These are phyloP conservation scores for Callinectes sapidus DNA, from an alignment of 2,888 invertebrate species.

Conservation along the genomic window DNA sequence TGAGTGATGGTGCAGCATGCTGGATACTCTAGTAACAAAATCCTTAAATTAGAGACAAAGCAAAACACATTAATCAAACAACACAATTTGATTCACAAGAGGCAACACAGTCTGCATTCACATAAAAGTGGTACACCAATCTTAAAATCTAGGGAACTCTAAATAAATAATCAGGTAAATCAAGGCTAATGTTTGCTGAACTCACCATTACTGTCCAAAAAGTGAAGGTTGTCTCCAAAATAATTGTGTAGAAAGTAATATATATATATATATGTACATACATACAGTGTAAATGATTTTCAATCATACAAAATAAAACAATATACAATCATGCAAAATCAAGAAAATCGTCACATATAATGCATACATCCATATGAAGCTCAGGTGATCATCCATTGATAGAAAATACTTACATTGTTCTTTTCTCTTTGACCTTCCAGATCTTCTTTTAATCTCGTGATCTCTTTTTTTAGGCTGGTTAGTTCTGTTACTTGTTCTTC, in stretches of 20 bases:
- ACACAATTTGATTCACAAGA: not conserved
- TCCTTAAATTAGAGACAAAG: not conserved
- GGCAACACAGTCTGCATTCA: slow-evolving; percentile 11
- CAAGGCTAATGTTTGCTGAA: not conserved
- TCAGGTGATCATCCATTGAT: not conserved
- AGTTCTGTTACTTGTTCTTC: slow-evolving; percentile 61
- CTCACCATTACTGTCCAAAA: slow-evolving; percentile 38
- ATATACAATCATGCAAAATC: slow-evolving; percentile 57
- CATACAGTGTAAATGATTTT: slow-evolving; percentile 5
- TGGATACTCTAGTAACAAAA: not conserved
- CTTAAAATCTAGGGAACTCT: not conserved
- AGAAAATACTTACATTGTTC: slow-evolving; percentile 63
- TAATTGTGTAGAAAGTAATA: slow-evolving; percentile 38
- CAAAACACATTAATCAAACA: not conserved
- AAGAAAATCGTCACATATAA: slow-evolving; percentile 40
- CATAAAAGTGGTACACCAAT: not conserved
- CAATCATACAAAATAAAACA: slow-evolving; percentile 16
- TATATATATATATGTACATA: too few species aligned
- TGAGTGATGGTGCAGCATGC: slow-evolving; percentile 33
- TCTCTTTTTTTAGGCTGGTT: slow-evolving; percentile 57
- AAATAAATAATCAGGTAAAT: not conserved
- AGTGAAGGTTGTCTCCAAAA: slow-evolving; percentile 16
- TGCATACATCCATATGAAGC: slow-evolving; percentile 39
- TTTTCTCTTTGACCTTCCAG: slow-evolving; percentile 63
- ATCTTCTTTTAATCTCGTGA: slow-evolving; percentile 67